phyloP scores from a whole-genome alignment of 2,113 vertebrate species.

The Vidua chalybeata region DNA sequence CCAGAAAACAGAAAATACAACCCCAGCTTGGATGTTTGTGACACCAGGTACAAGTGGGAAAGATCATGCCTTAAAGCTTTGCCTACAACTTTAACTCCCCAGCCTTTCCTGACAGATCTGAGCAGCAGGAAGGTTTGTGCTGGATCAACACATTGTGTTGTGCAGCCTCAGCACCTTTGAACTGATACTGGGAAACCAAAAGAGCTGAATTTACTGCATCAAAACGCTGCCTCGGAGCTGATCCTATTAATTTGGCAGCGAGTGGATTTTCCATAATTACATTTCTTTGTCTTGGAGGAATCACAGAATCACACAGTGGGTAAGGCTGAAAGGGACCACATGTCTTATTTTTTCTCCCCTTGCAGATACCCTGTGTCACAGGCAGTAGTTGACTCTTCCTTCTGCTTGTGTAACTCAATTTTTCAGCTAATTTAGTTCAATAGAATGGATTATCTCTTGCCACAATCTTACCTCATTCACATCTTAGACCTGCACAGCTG shows the following conservation, averaged over 20 bases:
- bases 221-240: not conserved
- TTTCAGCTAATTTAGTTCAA: not conserved
- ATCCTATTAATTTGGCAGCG: not conserved
- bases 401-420: not conserved
- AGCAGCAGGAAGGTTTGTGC: not conserved
- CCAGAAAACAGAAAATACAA: not conserved
- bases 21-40: not conserved
- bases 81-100: not conserved
- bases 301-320: not conserved
- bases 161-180: not conserved
- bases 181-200: not conserved
- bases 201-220: not conserved
- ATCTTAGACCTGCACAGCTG: not conserved
- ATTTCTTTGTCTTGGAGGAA: not conserved
- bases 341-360: not conserved
- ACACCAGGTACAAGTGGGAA: not conserved
- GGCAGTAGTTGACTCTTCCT: not conserved
- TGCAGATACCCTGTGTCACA: not conserved
- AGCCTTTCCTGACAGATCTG: not conserved
- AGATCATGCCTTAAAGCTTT: not conserved
- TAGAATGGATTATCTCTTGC: not conserved
- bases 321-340: not conserved
- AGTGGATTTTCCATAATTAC: not conserved
- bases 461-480: not conserved
- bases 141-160: not conserved